Conservation (phyloP, 2,888 invertebrate species). For the Petrophora chlorosata region DNA sequence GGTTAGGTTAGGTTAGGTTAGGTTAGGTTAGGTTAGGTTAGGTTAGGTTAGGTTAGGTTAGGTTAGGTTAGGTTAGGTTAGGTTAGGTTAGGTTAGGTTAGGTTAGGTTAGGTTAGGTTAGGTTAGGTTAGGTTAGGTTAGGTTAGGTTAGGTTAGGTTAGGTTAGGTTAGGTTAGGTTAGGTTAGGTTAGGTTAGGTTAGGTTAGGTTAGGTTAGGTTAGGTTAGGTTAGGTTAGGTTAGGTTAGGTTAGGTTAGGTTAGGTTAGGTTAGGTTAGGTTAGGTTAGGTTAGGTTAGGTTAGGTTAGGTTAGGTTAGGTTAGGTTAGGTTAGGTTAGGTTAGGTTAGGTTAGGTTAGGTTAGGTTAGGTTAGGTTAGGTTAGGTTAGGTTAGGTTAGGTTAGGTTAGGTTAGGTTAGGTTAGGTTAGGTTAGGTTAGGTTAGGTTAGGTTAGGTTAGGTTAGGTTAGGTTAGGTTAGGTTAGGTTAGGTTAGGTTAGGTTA, state of each 20-base stretch:
- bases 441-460: conserved; percentile 14
- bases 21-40: conserved; percentile 14
- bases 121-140: conserved; percentile 12
- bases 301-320: conserved; percentile 13
- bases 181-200: conserved; percentile 14
- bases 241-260: conserved; percentile 13
- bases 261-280: conserved; percentile 13
- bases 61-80: conserved; percentile 13
- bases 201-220: conserved; percentile 14
- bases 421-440: conserved; percentile 14
- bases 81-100: conserved; percentile 14
- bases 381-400: conserved; percentile 14
- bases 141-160: conserved; percentile 13
- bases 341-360: conserved; percentile 14
- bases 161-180: conserved; percentile 14
- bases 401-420: conserved; percentile 14
- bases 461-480: conserved; percentile 13
- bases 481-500: conserved; percentile 14
- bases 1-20: conserved; percentile 14
- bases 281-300: conserved; percentile 14
- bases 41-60: conserved; percentile 14
- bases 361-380: conserved; percentile 10
- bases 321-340: conserved; percentile 14
- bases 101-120: conserved; percentile 14
- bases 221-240: conserved; percentile 13